Evolutionary conservation across 2,797 vertebrate species (phyloP).

Genomic region (Potorous gilbertii): DNA sequence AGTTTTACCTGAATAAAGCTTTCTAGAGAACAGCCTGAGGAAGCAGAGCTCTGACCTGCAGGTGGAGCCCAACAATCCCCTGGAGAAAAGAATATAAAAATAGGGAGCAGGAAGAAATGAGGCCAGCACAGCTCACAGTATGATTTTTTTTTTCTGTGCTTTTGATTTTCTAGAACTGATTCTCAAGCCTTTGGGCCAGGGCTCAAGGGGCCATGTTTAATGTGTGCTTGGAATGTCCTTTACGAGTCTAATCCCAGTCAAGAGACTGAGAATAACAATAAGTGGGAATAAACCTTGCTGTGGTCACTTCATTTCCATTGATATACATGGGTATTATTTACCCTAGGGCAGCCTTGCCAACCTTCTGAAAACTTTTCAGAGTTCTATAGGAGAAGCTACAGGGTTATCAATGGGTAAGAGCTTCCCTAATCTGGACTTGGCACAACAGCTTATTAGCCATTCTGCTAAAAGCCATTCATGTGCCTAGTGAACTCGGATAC

Average conservation of each 20-base stretch:
- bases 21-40: neutral
- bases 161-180: constrained; percentile 2
- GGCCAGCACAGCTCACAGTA: accelerated
- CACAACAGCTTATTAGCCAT: neutral
- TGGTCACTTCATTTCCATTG: too few species aligned
- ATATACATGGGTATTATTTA: neutral
- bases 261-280: neutral
- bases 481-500: neutral
- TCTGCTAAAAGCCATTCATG: neutral
- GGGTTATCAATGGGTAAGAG: neutral
- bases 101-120: neutral
- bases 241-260: accelerated
- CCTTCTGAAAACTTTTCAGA: neutral
- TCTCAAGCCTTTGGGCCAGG: neutral
- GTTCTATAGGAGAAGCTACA: neutral
- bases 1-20: neutral
- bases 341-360: neutral
- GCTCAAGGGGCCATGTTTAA: neutral
- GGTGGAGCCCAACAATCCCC: neutral
- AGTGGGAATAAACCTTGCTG: neutral
- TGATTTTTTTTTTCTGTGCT: neutral
- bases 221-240: neutral
- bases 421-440: neutral
- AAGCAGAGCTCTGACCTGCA: neutral
- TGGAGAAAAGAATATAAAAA: neutral